Base-by-base conservation (phyloP, 2,888 invertebrate genomes). In the Pelosia muscerda region DNA sequence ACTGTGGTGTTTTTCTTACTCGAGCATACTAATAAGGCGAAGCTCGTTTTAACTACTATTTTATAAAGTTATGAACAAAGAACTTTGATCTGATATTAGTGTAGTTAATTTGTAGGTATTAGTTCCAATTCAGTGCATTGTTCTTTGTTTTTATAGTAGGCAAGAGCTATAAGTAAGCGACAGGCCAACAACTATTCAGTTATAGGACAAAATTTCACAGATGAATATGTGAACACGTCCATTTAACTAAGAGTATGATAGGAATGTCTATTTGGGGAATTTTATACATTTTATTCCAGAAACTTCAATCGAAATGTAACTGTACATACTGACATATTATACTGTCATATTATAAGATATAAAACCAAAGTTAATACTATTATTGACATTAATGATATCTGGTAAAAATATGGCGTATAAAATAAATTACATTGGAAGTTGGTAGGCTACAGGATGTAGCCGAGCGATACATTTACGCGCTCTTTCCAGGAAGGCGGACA, bases 21-120 rank as follows among this genome's bases (percentile, higher is more conserved):
- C 78, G 81, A 86, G 88, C 87, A 91, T 90, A 90, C 86, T 90
- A 89, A 88, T 89, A 88, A 86, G 84, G 81, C 81, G 73, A 79
- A 81, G 76, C 77, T 84, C 73, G 81, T 89, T 90, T 85, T 75
- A 85, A 86, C 87, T 85, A 66, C 70, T 77, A 78, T 74, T 28
- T 66, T 56, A 68, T 10, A 38, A 73, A 73, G 34, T 66, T 56
- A 68, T 10, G 49, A 73, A 73, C 72, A 72, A 68, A 59, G 53
- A 22, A 28, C 11, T 28, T 58, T 38, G 28, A 28, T 67, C 6
- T 26, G 38, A 49, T 42, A 42, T 6, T 58, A 63, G 31, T 57
- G 19, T 57, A 42, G 56, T 61, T 54, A 38, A 31, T 2, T 63
- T 65, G 19, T 26, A 15, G 38, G 38, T 38, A 26, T 42, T 42